Evolutionary conservation across 2,113 vertebrate species (phyloP).

Genomic region (Zapornia atra): DNA sequence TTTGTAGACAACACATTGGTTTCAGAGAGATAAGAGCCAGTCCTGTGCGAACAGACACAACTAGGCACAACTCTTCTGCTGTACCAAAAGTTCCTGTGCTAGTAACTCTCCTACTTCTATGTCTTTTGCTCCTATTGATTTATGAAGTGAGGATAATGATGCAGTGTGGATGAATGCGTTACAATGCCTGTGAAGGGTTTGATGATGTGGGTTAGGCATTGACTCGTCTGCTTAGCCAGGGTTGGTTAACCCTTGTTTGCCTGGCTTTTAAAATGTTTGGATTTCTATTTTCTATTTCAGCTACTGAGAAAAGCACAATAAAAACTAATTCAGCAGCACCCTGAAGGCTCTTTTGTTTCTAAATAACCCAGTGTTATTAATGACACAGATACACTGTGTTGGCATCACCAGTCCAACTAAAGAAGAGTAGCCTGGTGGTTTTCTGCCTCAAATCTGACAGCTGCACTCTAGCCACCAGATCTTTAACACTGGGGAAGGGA

Average conservation of each 20-base stretch:
- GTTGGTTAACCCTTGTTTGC: background rate
- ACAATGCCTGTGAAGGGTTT: background rate
- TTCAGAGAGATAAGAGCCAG: background rate
- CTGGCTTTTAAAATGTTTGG: background rate
- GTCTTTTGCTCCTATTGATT: background rate
- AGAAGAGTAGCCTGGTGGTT: background rate
- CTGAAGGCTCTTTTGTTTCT: background rate
- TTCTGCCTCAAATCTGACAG: background rate
- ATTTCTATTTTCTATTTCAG: background rate
- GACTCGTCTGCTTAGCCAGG: background rate
- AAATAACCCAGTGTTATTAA: background rate
- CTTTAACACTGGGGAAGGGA: background rate
- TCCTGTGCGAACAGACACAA: background rate
- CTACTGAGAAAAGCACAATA: background rate
- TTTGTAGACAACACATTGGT: background rate
- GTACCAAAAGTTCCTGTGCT: background rate
- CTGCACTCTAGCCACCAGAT: background rate
- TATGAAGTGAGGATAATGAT: background rate
- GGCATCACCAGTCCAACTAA: background rate
- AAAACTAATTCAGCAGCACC: background rate
- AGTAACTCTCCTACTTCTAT: background rate
- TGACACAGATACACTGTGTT: background rate
- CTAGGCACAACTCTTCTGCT: background rate
- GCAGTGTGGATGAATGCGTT: background rate
- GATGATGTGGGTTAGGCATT: background rate